phyloP scores from a whole-genome alignment of 1,140 invertebrate genomes.

The Mesaphorura yosii region DNA sequence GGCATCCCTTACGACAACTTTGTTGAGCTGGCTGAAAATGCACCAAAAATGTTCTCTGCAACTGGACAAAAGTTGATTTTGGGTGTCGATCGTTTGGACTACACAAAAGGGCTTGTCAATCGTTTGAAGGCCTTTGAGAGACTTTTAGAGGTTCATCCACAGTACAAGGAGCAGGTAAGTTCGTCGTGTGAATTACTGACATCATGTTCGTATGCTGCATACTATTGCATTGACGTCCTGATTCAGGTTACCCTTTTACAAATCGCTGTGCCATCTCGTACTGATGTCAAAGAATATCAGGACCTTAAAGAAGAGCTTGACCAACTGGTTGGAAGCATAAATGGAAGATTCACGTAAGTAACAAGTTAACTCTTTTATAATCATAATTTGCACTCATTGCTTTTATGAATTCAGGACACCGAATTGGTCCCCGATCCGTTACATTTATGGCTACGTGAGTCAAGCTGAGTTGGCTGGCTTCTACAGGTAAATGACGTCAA shows the following conservation, averaged over 20 bases:
- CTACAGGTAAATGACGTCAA: slow-evolving; percentile 45
- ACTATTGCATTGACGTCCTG: neutral
- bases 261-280: slow-evolving; percentile 77
- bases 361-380: slow-evolving; percentile 40
- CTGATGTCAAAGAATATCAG: slow-evolving; percentile 80
- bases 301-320: slow-evolving; percentile 84
- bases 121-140: slow-evolving; percentile 71
- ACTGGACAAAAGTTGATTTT: slow-evolving; percentile 65
- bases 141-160: slow-evolving; percentile 69
- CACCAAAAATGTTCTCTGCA: slow-evolving; percentile 47
- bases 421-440: slow-evolving; percentile 81
- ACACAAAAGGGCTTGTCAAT: slow-evolving; percentile 79
- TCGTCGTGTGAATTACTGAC: neutral
- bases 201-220: neutral
- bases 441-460: slow-evolving; percentile 77
- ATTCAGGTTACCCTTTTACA: slow-evolving; percentile 55
- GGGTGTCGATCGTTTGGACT: slow-evolving; percentile 78
- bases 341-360: slow-evolving; percentile 75
- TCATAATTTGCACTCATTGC: slow-evolving; percentile 27
- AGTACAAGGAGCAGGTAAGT: slow-evolving; percentile 65
- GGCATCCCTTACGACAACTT: slow-evolving; percentile 79
- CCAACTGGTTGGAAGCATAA: slow-evolving; percentile 73
- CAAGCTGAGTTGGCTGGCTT: slow-evolving; percentile 74
- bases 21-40: slow-evolving; percentile 63
- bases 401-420: no score